Conservation (phyloP, 92 coral and sea anemone genomes). For the Epizoanthus scotinus region DNA sequence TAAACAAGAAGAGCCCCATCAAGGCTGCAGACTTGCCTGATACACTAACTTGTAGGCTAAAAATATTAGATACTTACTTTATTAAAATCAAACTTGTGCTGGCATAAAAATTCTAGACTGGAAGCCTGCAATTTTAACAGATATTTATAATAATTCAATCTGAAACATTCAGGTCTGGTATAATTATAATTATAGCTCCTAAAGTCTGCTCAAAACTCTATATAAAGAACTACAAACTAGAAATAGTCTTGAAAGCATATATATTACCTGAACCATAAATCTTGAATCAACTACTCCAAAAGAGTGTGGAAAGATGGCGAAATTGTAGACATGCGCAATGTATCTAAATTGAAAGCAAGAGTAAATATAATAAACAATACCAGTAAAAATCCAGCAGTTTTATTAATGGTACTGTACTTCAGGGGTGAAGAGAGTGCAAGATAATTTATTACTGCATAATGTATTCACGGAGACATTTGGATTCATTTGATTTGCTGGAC, state of each 20-base stretch:
- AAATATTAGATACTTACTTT: conserved; percentile 60
- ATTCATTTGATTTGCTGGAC: too few species aligned
- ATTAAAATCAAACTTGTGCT: conserved; percentile 87
- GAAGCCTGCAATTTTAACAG: conserved; percentile 71
- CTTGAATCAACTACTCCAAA: conserved; percentile 88
- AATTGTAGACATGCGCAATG: conserved; percentile 80
- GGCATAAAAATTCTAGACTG: conserved; percentile 88
- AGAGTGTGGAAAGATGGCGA: conserved; percentile 80
- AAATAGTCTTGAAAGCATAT: too few species aligned
- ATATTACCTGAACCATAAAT: conserved; percentile 85
- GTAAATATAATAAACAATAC: too few species aligned
- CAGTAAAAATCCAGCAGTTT: too few species aligned
- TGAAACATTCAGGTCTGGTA: background rate
- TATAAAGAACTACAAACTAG: background rate
- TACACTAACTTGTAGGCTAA: too few species aligned
- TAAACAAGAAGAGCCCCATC: too few species aligned
- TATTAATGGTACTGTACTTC: too few species aligned
- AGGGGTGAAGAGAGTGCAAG: too few species aligned
- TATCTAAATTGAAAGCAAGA: conserved; percentile 55
- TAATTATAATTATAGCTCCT: too few species aligned
- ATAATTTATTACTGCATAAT: too few species aligned
- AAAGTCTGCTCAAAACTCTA: background rate
- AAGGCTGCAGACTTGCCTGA: too few species aligned
- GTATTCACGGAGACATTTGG: too few species aligned
- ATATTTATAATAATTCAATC: background rate